These are phyloP conservation scores for Scelioninae gen. 1 DNA, from an alignment of 2,888 invertebrate genomes.

Conservation along the genomic window DNA sequence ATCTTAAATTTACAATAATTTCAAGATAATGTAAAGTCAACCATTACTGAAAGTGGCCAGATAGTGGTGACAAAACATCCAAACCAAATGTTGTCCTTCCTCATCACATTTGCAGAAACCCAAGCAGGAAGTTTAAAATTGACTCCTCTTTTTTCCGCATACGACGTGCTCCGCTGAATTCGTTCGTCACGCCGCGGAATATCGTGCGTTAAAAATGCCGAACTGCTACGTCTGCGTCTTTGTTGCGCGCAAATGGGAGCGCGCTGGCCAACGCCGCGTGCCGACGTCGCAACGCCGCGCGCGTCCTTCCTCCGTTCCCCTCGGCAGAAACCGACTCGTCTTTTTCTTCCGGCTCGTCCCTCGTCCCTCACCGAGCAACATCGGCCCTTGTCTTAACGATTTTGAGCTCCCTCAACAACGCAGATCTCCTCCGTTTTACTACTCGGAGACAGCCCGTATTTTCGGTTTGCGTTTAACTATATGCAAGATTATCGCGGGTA, in stretches of 20 bases:
- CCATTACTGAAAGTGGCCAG: too few relatives aligned
- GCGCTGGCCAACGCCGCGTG: constrained; percentile 44
- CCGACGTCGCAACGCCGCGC: constrained; percentile 45
- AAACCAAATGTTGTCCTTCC: background rate
- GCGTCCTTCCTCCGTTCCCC: background rate
- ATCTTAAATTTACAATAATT: too few relatives aligned
- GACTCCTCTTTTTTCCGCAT: background rate
- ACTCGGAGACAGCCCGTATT: too few relatives aligned
- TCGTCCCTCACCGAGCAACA: background rate
- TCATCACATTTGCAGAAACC: constrained; percentile 12
- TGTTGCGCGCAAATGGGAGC: constrained; percentile 36
- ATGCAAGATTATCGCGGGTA: too few relatives aligned
- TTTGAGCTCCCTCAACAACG: too few relatives aligned
- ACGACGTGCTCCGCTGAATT: constrained; percentile 24
- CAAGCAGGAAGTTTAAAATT: constrained; percentile 19
- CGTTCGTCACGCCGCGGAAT: constrained; percentile 30
- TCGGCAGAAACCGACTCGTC: constrained; percentile 27
- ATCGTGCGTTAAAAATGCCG: constrained; percentile 44
- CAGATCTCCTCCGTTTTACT: too few relatives aligned
- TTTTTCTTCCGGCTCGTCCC: constrained; percentile 42
- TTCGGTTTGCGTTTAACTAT: too few relatives aligned
- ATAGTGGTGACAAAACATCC: too few relatives aligned
- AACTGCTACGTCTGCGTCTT: constrained; percentile 22
- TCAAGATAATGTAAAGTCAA: too few relatives aligned
- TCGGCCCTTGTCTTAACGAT: too few relatives aligned